These are phyloP conservation scores for Tangara arthus DNA, from an alignment of 2,797 vertebrate species.

Conservation along the genomic window DNA sequence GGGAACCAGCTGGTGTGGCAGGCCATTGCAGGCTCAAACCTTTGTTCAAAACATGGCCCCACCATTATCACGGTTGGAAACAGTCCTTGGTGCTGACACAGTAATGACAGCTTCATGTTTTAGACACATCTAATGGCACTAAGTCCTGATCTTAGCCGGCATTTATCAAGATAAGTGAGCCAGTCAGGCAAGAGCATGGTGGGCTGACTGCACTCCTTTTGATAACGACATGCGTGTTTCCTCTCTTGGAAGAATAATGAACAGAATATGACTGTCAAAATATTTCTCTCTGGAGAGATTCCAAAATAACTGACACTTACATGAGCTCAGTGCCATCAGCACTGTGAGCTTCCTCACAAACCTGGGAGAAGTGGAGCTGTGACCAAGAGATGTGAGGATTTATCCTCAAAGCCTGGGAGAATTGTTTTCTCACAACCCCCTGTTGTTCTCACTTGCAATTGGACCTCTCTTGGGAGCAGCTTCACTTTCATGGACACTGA, in stretches of 20 bases:
- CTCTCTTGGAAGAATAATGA: constrained; percentile 36
- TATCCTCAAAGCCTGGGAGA: background rate
- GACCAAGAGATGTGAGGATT: background rate
- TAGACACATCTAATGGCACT: constrained; percentile 57
- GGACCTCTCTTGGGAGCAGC: background rate
- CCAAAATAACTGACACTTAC: constrained; percentile 49
- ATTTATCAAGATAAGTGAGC: constrained; percentile 69
- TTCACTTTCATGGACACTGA: background rate
- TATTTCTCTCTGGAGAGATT: constrained; percentile 36
- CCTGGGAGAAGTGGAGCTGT: background rate
- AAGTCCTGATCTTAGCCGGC: constrained; percentile 57
- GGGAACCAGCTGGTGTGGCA: constrained; percentile 53
- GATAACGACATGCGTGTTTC: constrained; percentile 44
- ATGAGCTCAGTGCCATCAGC: constrained; percentile 3
- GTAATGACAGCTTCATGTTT: constrained; percentile 64
- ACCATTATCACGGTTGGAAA: constrained; percentile 58
- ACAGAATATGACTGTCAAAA: constrained; percentile 51
- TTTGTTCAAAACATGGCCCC: constrained; percentile 44
- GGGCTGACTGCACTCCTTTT: constrained; percentile 50
- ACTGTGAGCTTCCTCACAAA: background rate
- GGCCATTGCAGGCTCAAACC: constrained; percentile 30
- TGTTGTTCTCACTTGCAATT: background rate
- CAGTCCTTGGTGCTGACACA: constrained; percentile 48
- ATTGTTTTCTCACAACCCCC: background rate
- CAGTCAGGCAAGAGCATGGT: constrained; percentile 47